Conservation (phyloP, 2,113 vertebrate species). For the Anolis carolinensis region DNA sequence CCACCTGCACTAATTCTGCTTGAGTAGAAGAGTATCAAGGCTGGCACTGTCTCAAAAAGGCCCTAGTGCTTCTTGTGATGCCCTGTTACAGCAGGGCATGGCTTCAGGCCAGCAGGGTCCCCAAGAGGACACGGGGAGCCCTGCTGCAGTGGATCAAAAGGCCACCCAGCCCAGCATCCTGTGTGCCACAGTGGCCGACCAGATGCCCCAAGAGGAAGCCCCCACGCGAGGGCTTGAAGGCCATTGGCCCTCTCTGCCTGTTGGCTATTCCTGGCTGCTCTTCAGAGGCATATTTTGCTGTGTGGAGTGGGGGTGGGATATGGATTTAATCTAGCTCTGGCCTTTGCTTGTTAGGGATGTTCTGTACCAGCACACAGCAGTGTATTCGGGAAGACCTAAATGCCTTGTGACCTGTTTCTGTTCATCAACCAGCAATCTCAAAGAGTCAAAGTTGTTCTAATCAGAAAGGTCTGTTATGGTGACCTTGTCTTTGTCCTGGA, state of each 20-base stretch:
- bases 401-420: background rate
- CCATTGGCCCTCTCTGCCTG: background rate
- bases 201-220: background rate
- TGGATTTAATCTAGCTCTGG: background rate
- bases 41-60: background rate
- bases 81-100: background rate
- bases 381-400: background rate
- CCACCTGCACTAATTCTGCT: background rate
- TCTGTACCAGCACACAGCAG: background rate
- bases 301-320: too few relatives aligned
- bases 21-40: background rate
- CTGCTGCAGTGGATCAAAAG: background rate
- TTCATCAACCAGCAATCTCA: background rate
- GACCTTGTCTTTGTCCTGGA: background rate
- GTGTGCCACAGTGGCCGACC: background rate
- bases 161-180: background rate
- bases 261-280: background rate
- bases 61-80: background rate
- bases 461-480: background rate
- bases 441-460: background rate
- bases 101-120: background rate
- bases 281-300: background rate
- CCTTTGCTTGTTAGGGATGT: background rate
- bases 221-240: background rate
- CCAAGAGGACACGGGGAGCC: background rate